These are phyloP conservation scores for Drosophila mayaguana DNA, from an alignment of 2,888 invertebrate genomes.

Conservation along the genomic window DNA sequence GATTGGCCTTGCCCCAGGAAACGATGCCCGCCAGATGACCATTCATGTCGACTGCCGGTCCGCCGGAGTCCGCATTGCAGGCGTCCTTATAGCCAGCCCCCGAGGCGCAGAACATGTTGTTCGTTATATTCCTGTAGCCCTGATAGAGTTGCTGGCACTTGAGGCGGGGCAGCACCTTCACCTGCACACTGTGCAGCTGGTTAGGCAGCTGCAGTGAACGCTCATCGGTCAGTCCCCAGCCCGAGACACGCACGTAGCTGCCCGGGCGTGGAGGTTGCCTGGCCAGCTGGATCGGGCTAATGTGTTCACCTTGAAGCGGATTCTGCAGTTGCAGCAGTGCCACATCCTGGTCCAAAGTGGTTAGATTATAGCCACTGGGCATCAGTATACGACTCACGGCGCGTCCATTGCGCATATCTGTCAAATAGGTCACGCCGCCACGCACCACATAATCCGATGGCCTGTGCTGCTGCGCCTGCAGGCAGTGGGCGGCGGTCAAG, in stretches of 20 bases:
- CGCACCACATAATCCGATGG: slow-evolving; percentile 68
- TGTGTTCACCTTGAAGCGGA: slow-evolving; percentile 52
- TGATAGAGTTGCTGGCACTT: slow-evolving; percentile 61
- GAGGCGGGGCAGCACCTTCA: slow-evolving; percentile 59
- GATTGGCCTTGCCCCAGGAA: slow-evolving; percentile 85
- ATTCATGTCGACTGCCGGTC: slow-evolving; percentile 74
- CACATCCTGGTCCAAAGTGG: slow-evolving; percentile 74
- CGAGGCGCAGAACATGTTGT: slow-evolving; percentile 75
- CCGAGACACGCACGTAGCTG: slow-evolving; percentile 68
- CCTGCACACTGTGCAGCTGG: slow-evolving; percentile 72
- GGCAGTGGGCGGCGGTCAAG: slow-evolving; percentile 82
- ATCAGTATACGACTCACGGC: slow-evolving; percentile 57
- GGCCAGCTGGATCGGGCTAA: slow-evolving; percentile 57
- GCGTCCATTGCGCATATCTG: slow-evolving; percentile 63
- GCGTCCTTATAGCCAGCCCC: slow-evolving; percentile 76
- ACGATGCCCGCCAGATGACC: slow-evolving; percentile 88
- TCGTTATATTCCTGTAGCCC: slow-evolving; percentile 68
- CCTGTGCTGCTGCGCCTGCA: slow-evolving; percentile 35
- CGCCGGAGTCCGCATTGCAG: slow-evolving; percentile 83
- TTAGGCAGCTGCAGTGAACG: slow-evolving; percentile 55
- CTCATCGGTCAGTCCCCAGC: slow-evolving; percentile 75
- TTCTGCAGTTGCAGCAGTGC: slow-evolving; percentile 70
- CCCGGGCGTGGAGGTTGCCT: slow-evolving; percentile 44
- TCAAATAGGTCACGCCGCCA: slow-evolving; percentile 71
- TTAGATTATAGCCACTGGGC: slow-evolving; percentile 54